These are phyloP conservation scores for Hypomesus transpacificus DNA, from an alignment of 2,113 vertebrate genomes.

Conservation along the genomic window DNA sequence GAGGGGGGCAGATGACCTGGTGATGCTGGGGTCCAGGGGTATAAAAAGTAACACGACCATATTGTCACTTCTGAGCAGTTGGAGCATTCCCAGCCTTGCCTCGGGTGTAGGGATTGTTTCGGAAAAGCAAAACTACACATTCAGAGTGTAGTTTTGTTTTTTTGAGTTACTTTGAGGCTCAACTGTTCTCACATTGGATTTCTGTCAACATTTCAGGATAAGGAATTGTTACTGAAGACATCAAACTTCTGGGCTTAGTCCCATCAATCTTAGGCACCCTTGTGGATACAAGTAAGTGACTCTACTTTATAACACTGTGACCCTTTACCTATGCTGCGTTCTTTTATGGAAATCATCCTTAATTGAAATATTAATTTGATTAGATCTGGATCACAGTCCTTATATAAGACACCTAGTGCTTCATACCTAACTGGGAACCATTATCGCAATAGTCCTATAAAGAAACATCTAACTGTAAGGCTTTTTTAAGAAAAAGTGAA, in stretches of 20 bases:
- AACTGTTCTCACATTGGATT: slow-evolving; percentile 88
- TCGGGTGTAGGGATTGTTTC: slow-evolving; percentile 99
- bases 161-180: slow-evolving; percentile 79
- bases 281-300: slow-evolving; percentile 90
- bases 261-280: slow-evolving; percentile 86
- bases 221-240: slow-evolving; percentile 81
- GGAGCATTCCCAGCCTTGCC: slow-evolving; percentile 98
- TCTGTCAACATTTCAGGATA: slow-evolving; percentile 82
- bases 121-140: slow-evolving; percentile 95
- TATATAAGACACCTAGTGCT: neutral
- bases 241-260: slow-evolving; percentile 79
- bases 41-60: slow-evolving; percentile 82
- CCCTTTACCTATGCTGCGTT: slow-evolving; percentile 15
- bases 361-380: neutral
- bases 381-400: neutral
- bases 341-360: neutral
- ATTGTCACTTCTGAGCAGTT: slow-evolving; percentile 87
- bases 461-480: neutral
- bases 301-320: slow-evolving; percentile 5
- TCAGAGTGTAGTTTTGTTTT: slow-evolving; percentile 96
- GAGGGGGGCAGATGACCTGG: slow-evolving; percentile 44
- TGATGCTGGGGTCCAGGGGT: slow-evolving; percentile 75
- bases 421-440: neutral
- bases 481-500: neutral
- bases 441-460: neutral